Percentiles rank a stretch among this genome's conserved stretches.
These are phyloP conservation scores for Cataglyphis livida DNA, from an alignment of 2,888 invertebrate species.

Conservation along the genomic window DNA sequence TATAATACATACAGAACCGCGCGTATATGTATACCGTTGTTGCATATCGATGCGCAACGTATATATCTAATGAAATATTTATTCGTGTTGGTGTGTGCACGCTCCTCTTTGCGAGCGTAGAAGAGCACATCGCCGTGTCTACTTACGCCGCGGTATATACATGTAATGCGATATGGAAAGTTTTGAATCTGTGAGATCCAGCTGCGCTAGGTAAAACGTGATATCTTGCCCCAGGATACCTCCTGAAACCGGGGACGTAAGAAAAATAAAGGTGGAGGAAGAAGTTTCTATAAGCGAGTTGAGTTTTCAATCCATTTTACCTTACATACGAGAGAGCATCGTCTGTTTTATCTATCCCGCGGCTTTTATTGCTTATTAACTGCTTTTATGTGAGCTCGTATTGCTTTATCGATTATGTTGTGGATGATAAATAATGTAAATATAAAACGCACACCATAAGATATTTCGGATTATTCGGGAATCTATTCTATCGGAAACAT, in stretches of 20 bases:
- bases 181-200: conserved; percentile 50
- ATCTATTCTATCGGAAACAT: background rate
- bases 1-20: background rate
- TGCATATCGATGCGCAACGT: conserved; percentile 14
- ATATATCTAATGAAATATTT: conserved; percentile 44
- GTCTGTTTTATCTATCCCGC: conserved; percentile 30
- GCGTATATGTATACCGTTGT: background rate
- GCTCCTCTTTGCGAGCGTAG: background rate
- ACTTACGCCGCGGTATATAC: conserved; percentile 11
- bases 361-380: conserved; percentile 51
- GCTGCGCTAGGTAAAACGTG: conserved; percentile 50
- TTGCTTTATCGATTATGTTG: conserved; percentile 38
- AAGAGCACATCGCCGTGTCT: conserved; percentile 5
- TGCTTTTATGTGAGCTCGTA: conserved; percentile 35
- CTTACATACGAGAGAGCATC: conserved; percentile 23
- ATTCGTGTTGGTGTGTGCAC: conserved; percentile 2
- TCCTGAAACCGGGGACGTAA: conserved; percentile 11
- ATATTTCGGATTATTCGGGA: background rate
- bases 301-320: conserved; percentile 45
- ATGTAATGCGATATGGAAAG: conserved; percentile 51
- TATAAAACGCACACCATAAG: conserved; percentile 1
- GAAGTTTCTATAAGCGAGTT: conserved; percentile 42
- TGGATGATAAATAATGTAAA: conserved; percentile 37
- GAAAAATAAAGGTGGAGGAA: conserved; percentile 37
- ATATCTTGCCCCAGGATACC: conserved; percentile 49